Percentiles rank a stretch among this genome's conserved stretches.
Evolutionary conservation across 2,888 invertebrate genomes (phyloP).

Genomic region (Julus scanicus): DNA sequence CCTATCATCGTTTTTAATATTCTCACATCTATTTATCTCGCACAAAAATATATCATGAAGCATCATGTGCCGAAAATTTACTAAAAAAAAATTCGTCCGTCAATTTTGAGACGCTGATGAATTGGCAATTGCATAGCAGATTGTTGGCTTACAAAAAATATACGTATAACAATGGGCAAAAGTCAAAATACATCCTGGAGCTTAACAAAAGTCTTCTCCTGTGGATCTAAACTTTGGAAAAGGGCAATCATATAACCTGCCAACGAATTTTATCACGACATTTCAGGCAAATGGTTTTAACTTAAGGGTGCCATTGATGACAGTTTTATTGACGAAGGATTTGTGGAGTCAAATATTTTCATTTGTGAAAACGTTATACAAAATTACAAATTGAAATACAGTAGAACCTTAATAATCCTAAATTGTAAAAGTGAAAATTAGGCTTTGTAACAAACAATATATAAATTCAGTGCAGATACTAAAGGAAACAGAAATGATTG

Average conservation of each 20-base stretch:
- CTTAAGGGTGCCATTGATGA: too few relatives aligned
- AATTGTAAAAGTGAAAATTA: too few relatives aligned
- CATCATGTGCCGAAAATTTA: background rate
- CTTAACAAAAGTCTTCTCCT: background rate
- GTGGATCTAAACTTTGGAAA: too few relatives aligned
- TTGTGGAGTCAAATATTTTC: too few relatives aligned
- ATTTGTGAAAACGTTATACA: too few relatives aligned
- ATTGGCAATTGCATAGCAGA: background rate
- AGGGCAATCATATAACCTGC: background rate
- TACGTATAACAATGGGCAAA: background rate
- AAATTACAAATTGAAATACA: too few relatives aligned
- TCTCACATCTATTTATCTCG: background rate
- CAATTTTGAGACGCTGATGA: background rate
- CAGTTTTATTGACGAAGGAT: too few relatives aligned
- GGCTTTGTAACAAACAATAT: too few relatives aligned
- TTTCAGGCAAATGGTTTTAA: background rate
- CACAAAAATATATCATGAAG: background rate
- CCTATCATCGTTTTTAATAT: background rate
- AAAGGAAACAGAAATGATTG: too few relatives aligned
- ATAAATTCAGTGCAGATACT: too few relatives aligned
- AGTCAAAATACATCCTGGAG: background rate
- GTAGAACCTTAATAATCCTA: too few relatives aligned
- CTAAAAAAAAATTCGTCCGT: background rate
- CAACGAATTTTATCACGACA: background rate
- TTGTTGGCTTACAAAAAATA: background rate